Evolutionary conservation across 2,113 vertebrate genomes (phyloP), one percentile per base, ranked within the genome.

Genomic region (Romanogobio albipinnatus): DNA sequence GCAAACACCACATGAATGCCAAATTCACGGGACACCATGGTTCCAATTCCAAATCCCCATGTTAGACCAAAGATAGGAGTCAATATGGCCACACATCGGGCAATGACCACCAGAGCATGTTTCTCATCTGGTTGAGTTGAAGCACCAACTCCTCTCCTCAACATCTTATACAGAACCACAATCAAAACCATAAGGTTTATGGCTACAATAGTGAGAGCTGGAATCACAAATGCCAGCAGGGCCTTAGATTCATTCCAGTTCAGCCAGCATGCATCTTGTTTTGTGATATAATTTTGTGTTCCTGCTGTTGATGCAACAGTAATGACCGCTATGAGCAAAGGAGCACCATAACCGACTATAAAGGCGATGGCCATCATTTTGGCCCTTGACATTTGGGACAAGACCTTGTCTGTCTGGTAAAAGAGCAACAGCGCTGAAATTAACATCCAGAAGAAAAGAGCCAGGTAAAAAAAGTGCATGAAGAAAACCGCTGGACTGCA

Each of bases 391-490:
- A 96, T 92, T 84, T 96, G 92, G 5, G 92, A 94, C 84, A 97
- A 96, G 77, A 96, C 86, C 2, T 96, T 88, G 43, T 96, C 36
- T 7, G 96, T 95, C 7, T 94, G 93, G 83, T 97, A 97, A 9
- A 96, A 90, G 59, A 98, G 96, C 47, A 97, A 92, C n/a, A 98
- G 93, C 0, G 95, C 96, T 36, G 96, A 93, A 5, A 94, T 89
- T 0, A 98, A 89, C 97, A 98, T 98, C 97, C 97, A 98, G 88
- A 97, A 98, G 91, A 98, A 98, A 26, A 97, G 74, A 43, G 94
- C 92, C 26, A 98, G 95, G 84, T 97, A 98, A 90, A 96, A 97
- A 76, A 96, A 95, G 88, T 97, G 97, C 79, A 94, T 94, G 74
- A 98, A 97, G 89, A 98, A 98, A 0, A 96, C 96, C 56, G 93